phyloP scores from a whole-genome alignment of 2,888 invertebrate species.

The Melinopterus prodromus region DNA sequence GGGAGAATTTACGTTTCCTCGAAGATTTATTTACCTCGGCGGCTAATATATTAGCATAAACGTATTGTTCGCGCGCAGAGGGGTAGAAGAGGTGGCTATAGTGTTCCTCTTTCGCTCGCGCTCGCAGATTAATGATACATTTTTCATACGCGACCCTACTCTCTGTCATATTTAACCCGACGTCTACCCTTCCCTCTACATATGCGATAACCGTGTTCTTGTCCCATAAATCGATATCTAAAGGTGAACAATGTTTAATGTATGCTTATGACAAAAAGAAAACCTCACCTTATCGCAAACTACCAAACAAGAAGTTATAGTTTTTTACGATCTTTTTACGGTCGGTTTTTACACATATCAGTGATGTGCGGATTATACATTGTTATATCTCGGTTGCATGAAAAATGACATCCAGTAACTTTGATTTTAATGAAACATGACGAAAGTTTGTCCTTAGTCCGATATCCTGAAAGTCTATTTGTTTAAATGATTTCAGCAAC shows the following conservation, averaged over 20 bases:
- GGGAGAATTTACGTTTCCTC: background rate
- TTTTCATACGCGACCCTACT: slow-evolving; percentile 31
- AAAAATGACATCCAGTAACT: too few species aligned
- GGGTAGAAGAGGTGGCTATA: slow-evolving; percentile 8
- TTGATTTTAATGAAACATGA: too few species aligned
- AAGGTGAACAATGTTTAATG: background rate
- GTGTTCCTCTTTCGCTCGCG: slow-evolving; percentile 7
- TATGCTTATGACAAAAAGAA: background rate
- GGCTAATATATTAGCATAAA: slow-evolving; percentile 16
- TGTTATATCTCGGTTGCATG: too few species aligned
- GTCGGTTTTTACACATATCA: too few species aligned
- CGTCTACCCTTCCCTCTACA: slow-evolving; percentile 27
- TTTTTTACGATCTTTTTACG: too few species aligned
- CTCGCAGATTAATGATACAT: slow-evolving; percentile 33
- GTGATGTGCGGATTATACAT: too few species aligned
- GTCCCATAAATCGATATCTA: slow-evolving; percentile 12
- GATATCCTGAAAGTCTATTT: too few species aligned
- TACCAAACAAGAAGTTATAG: background rate
- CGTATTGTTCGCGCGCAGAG: slow-evolving; percentile 21
- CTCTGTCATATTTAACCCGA: slow-evolving; percentile 30
- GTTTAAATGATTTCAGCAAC: too few species aligned
- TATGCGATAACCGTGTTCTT: slow-evolving; percentile 8
- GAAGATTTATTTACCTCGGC: background rate
- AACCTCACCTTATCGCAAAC: background rate
- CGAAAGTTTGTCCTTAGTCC: too few species aligned